Base-by-base conservation (phyloP, 2,113 vertebrate species). In the Lophius piscatorius region DNA sequence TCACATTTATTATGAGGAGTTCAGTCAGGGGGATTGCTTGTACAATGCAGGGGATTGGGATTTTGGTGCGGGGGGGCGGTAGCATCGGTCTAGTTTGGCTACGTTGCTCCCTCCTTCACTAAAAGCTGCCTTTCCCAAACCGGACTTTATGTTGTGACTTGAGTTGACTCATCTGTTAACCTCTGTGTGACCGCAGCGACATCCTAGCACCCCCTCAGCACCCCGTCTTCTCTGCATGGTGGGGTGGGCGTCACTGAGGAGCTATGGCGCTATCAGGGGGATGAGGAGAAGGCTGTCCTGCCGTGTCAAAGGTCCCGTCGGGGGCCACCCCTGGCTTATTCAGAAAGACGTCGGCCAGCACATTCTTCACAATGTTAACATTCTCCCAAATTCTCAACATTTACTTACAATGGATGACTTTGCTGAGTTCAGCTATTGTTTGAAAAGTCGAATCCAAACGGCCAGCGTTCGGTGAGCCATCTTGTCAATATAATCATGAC, bases 311-410 rank as follows among this genome's bases (percentile, higher is more conserved):
- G 91, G 90, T 89, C 86, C 85, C 45, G 70, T 59, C 61, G 71
- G 66, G 71, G 87, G 80, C 84, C 87, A 83, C 64, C 67, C 50
- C 26, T 26, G 58, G 20, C 58, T 76, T 21, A 70, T 88, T 90
- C 83, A 88, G 40, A 46, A 50, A 80, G 66, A 87, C 70, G 80
- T 88, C 89, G 80, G 58, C 70, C 59, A 81, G 79, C 84, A 86
- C 83, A 91, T 92, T 92, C 87, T 85, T 90, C 68, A 84, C 87
- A 89, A 80, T 85, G 83, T 87, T 88, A 88, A 90, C 90, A 91
- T 90, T 91, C 83, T 87, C 76, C 70, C 70, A 67, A 88, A 89
- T 89, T 87, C 80, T 70, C 76, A 54, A 81, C 76, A 84, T 87
- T 81, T 78, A 72, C 78, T 80, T 68, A 84, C 81, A 88, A 88